Evolutionary conservation across 2,113 vertebrate species (phyloP), one percentile per base, ranked within the genome.

Genomic region (Paracyprichromis sp.): DNA sequence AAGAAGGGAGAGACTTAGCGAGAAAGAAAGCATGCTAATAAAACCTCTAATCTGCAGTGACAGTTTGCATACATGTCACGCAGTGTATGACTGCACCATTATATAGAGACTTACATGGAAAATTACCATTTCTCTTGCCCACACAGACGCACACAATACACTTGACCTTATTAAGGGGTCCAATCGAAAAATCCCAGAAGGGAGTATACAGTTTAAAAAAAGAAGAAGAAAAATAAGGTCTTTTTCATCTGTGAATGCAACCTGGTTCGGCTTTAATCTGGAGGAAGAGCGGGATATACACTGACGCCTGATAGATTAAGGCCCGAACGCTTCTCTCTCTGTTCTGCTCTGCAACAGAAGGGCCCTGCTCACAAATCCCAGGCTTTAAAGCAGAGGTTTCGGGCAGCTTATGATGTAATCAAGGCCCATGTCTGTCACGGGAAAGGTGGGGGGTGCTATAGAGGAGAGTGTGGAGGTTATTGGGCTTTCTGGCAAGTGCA

Each of bases 331-430:
- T 88, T 93, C 88, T 90, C 91, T 89, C 82, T 89, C 73, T 86
- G 76, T 83, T 90, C 87, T 84, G 57, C 91, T 92, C 92, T 80
- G 91, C 92, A 95, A 93, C 95, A 96, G 95, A 96, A 96, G 95
- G 94, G 92, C 93, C 94, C 85, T 63, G 93, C 90, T 73, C 88
- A 89, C 95, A 96, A 96, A 96, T 96, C 96, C 95, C 93, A 92
- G 94, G 94, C 92, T 96, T 96, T 96, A 94, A 93, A 94, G 90
- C 93, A 87, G 90, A 92, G 92, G 91, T 91, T 78, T 94, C 90
- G 84, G 92, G 92, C 87, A 93, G 95, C 88, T 96, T 96, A 96
- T 95, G 94, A 96, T 95, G 95, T 94, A 96, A 96, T 95, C 93
- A 91, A 83, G 90, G 89, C 86, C 94, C 88, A 76, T 89, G 93